A percentile compares a stretch with the other conserved stretches of the same genome.
Conservation (phyloP, 2,888 invertebrate species). For the Ptilodon capucinus region DNA sequence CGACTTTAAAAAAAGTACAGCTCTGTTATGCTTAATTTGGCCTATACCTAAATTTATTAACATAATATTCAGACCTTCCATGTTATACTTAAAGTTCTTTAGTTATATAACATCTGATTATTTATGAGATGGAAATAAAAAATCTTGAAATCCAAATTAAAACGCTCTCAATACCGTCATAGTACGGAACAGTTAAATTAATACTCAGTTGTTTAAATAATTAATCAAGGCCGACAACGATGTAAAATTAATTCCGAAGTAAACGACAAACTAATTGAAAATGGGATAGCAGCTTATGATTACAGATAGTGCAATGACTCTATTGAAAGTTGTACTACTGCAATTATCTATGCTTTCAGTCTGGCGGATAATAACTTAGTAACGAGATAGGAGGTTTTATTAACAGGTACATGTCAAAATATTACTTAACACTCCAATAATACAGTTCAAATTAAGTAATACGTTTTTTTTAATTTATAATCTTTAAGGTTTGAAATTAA, state of each 20-base stretch:
- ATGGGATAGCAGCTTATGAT: slow-evolving; percentile 15
- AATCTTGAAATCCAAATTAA: too few species aligned
- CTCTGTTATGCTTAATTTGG: too few species aligned
- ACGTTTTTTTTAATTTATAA: too few species aligned
- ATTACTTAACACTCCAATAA: background rate
- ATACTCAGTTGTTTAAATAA: slow-evolving; percentile 15
- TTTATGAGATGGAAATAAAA: too few species aligned
- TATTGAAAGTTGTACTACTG: slow-evolving; percentile 33
- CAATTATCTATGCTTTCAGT: slow-evolving; percentile 55
- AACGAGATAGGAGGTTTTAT: slow-evolving; percentile 5
- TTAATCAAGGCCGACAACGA: slow-evolving; percentile 11
- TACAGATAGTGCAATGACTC: slow-evolving; percentile 13
- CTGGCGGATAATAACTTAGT: slow-evolving; percentile 34
- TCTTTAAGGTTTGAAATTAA: too few species aligned
- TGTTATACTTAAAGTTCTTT: too few species aligned
- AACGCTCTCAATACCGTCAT: too few species aligned
- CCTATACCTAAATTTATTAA: too few species aligned
- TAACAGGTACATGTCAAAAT: background rate
- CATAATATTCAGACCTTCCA: too few species aligned
- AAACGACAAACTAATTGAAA: slow-evolving; percentile 19
- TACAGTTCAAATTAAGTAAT: background rate
- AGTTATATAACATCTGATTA: too few species aligned
- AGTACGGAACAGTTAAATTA: background rate
- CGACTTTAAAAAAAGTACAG: too few species aligned
- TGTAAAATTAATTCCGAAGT: slow-evolving; percentile 12